These are phyloP conservation scores for Noctua pronuba DNA, from an alignment of 2,888 invertebrate genomes.

Conservation along the genomic window DNA sequence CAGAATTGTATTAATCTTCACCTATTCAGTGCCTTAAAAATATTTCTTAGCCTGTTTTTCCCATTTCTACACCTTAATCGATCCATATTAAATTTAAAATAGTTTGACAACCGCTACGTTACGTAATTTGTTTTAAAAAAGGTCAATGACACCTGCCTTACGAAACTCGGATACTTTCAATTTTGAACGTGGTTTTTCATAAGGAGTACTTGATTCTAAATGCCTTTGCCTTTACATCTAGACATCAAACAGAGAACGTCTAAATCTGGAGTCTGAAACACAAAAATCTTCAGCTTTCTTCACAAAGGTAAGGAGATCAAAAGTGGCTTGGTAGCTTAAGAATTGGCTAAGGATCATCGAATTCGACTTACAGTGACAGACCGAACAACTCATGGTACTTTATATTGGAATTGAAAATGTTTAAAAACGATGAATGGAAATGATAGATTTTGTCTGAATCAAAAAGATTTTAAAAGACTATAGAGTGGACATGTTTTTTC, in stretches of 20 bases:
- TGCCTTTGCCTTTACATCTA: background rate
- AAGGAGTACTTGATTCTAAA: conserved; percentile 28
- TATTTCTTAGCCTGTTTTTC: background rate
- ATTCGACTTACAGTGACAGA: conserved; percentile 1
- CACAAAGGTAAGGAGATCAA: conserved; percentile 22
- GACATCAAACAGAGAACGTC: conserved; percentile 30
- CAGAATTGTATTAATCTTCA: background rate
- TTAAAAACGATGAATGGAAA: background rate
- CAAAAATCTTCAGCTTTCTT: background rate
- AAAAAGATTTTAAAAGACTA: too few species aligned
- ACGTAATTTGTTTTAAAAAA: background rate
- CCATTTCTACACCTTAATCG: background rate
- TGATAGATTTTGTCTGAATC: background rate
- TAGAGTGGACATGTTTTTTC: too few species aligned
- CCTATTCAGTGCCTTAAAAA: background rate
- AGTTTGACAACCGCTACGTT: background rate
- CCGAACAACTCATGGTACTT: conserved; percentile 2
- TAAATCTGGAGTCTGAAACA: conserved; percentile 8
- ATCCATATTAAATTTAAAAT: background rate
- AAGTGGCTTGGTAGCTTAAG: conserved; percentile 15
- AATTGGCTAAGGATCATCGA: conserved; percentile 29
- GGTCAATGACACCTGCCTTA: background rate
- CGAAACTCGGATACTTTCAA: background rate
- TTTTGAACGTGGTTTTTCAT: background rate
- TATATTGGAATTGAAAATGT: conserved; percentile 5